phyloP scores from a whole-genome alignment of 1,140 invertebrate species.

The Sminthurinus signatus region DNA sequence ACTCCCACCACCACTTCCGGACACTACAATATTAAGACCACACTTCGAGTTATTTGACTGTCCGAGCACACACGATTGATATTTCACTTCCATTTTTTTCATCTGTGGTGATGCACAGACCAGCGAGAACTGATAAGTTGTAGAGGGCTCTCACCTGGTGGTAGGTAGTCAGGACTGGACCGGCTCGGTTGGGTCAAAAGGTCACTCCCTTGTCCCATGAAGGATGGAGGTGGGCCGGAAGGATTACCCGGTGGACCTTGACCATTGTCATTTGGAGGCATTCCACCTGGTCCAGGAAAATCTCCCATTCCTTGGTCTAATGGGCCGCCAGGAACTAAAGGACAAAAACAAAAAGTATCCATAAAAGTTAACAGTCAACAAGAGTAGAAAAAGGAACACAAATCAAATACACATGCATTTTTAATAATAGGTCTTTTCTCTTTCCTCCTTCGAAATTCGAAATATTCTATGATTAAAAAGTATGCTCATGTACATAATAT shows the following conservation, averaged over 20 bases:
- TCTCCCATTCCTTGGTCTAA: slow-evolving; percentile 37
- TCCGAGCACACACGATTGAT: slow-evolving; percentile 9
- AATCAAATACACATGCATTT: no score
- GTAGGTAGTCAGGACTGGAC: slow-evolving; percentile 45
- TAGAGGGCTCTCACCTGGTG: slow-evolving; percentile 38
- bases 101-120: slow-evolving; percentile 14
- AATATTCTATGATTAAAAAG: no score
- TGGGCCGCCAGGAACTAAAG: no score
- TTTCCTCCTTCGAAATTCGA: no score
- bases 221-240: slow-evolving; percentile 39
- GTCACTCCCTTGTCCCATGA: slow-evolving; percentile 42
- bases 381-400: no score
- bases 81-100: neutral
- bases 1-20: slow-evolving; percentile 38
- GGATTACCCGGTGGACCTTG: slow-evolving; percentile 36
- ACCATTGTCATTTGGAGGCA: slow-evolving; percentile 22
- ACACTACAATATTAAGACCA: slow-evolving; percentile 43
- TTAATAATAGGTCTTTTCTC: no score
- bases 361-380: no score
- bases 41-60: slow-evolving; percentile 3
- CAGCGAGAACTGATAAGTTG: slow-evolving; percentile 13
- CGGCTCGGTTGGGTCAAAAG: slow-evolving; percentile 37
- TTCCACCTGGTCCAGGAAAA: slow-evolving; percentile 28
- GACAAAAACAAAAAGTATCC: no score
- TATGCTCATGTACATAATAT: no score